These are phyloP conservation scores for Kryphioiulus occultus DNA, from an alignment of 2,888 invertebrate species.

Conservation along the genomic window DNA sequence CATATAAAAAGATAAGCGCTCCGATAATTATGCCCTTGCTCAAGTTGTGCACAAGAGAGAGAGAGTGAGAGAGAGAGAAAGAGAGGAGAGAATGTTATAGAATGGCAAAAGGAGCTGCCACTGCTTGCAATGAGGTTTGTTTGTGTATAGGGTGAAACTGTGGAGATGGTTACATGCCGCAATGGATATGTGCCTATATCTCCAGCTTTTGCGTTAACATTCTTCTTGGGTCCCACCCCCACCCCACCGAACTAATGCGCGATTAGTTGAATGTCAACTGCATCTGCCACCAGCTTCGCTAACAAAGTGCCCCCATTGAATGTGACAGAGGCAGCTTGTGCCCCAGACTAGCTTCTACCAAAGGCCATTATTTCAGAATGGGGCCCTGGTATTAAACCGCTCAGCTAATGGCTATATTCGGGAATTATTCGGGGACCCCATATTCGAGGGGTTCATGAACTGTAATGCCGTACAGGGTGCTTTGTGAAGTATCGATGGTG, in stretches of 20 bases:
- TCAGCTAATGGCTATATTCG: not conserved
- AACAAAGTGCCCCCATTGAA: not conserved
- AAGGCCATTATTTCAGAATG: not conserved
- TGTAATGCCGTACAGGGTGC: no score
- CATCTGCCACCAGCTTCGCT: not conserved
- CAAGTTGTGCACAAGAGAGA: constrained; percentile 16
- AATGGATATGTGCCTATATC: not conserved
- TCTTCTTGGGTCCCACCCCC: not conserved
- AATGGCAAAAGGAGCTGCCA: not conserved
- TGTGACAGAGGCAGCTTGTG: not conserved
- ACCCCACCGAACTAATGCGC: not conserved
- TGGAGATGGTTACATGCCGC: not conserved
- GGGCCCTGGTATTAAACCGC: not conserved
- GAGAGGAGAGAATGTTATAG: no score
- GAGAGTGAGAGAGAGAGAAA: not conserved
- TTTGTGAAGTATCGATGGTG: no score
- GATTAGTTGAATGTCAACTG: not conserved
- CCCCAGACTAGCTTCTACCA: not conserved
- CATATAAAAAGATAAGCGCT: constrained; percentile 44
- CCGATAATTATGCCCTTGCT: constrained; percentile 44
- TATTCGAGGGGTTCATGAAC: not conserved
- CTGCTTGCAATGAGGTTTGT: not conserved
- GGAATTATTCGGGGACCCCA: no score
- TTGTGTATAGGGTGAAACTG: not conserved
- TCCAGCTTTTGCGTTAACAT: not conserved